These are phyloP conservation scores for Meloe dianella DNA, from an alignment of 2,888 invertebrate genomes.

Conservation along the genomic window DNA sequence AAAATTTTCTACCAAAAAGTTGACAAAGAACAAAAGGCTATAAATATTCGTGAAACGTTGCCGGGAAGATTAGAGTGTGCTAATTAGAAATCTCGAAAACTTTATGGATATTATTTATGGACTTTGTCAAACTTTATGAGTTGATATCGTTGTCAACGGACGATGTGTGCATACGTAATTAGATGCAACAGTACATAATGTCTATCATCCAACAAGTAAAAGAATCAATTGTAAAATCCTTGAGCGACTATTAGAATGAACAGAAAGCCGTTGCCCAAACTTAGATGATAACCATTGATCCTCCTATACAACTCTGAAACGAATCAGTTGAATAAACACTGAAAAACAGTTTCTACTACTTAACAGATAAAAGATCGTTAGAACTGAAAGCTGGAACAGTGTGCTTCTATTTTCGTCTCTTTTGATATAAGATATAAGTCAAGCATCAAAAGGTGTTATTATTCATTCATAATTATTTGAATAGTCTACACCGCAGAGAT, in stretches of 20 bases:
- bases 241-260: not conserved
- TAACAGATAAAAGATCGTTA: not conserved
- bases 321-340: not conserved
- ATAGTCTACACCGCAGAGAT: too few relatives aligned
- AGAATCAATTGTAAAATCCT: not conserved
- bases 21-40: not conserved
- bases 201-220: not conserved
- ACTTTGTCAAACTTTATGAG: not conserved
- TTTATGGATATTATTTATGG: conserved; percentile 10
- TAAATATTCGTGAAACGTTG: conserved; percentile 7
- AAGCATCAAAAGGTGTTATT: not conserved
- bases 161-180: not conserved
- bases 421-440: not conserved
- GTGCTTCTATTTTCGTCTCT: not conserved
- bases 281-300: conserved; percentile 11
- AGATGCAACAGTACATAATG: not conserved
- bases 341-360: not conserved
- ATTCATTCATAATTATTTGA: not conserved
- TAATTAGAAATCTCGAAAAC: conserved; percentile 3
- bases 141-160: not conserved
- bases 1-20: not conserved
- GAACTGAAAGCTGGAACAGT: not conserved
- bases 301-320: not conserved
- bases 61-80: not conserved
- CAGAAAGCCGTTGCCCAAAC: not conserved